These are phyloP conservation scores for Drosophila repletoides DNA, from an alignment of 1,140 invertebrate species.

Conservation along the genomic window DNA sequence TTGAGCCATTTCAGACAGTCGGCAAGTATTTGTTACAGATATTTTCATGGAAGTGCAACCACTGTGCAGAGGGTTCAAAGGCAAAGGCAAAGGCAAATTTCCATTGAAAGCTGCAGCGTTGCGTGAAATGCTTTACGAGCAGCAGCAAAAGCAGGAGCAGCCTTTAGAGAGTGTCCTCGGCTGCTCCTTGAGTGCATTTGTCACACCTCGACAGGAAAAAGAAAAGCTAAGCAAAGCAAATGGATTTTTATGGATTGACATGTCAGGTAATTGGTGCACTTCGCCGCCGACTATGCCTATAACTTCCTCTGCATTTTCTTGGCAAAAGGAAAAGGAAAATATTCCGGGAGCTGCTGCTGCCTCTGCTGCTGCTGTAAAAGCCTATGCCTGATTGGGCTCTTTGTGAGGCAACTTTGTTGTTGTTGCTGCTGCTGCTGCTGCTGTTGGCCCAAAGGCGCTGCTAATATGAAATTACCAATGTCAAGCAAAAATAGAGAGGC, in stretches of 20 bases:
- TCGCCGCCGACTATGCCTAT: conserved; percentile 19
- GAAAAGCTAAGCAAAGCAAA: conserved; percentile 51
- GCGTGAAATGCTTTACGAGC: conserved; percentile 77
- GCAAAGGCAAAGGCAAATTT: conserved; percentile 76
- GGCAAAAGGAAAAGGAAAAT: conserved; percentile 30
- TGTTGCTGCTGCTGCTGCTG: conserved; percentile 1
- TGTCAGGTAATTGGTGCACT: conserved; percentile 76
- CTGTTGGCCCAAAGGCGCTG: conserved; percentile 64
- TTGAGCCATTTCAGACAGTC: too few species aligned
- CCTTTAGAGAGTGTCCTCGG: conserved; percentile 6
- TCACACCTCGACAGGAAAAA: conserved; percentile 61
- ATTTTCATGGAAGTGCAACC: too few species aligned
- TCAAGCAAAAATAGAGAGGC: conserved; percentile 20
- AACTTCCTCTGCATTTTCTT: conserved; percentile 24
- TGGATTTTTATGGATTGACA: conserved; percentile 80
- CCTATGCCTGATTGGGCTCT: conserved; percentile 61
- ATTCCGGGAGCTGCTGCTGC: neutral
- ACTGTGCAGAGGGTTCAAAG: conserved; percentile 43
- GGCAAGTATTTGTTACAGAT: too few species aligned
- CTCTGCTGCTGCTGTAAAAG: conserved; percentile 43
- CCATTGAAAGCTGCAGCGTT: conserved; percentile 78
- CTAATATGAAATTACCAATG: conserved; percentile 67
- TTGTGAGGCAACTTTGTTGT: conserved; percentile 39
- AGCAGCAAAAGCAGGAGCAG: neutral
- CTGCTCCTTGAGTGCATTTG: conserved; percentile 70